phyloP scores from a whole-genome alignment of 2,888 invertebrate species.

The Smittia aterrima region DNA sequence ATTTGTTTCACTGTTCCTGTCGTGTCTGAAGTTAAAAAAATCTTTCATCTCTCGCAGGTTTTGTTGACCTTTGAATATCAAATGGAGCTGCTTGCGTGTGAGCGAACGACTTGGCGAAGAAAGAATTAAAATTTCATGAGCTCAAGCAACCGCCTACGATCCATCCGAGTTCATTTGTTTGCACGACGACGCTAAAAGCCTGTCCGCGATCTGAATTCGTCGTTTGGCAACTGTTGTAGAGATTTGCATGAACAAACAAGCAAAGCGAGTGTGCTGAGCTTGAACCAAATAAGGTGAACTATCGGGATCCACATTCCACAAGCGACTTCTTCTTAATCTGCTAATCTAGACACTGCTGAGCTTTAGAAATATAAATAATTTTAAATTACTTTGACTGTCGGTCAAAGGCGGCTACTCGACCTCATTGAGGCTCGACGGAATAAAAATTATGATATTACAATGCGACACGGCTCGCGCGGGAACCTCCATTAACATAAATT shows the following conservation, averaged over 20 bases:
- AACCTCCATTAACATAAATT: conserved; percentile 37
- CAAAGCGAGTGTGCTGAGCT: background rate
- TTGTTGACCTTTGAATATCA: conserved; percentile 7
- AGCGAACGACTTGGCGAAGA: background rate
- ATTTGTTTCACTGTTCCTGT: background rate
- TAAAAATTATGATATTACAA: background rate
- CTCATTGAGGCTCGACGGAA: background rate
- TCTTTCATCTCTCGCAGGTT: conserved; percentile 10
- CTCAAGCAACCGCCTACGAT: background rate
- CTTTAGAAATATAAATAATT: background rate
- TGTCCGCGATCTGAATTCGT: background rate
- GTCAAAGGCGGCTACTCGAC: conserved; percentile 11
- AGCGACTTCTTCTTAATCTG: conserved; percentile 24
- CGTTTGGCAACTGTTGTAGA: background rate
- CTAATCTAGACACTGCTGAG: background rate
- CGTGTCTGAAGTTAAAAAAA: background rate
- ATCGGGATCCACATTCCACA: background rate
- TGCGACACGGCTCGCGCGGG: background rate
- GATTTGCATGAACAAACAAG: conserved; percentile 37
- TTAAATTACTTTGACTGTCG: background rate
- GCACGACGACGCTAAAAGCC: background rate
- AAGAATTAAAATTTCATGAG: conserved; percentile 10
- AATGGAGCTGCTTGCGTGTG: background rate
- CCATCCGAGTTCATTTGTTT: background rate
- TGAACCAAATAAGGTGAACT: conserved; percentile 34